These are phyloP conservation scores for Bombyx mori DNA, from an alignment of 1,140 invertebrate species.

Conservation along the genomic window DNA sequence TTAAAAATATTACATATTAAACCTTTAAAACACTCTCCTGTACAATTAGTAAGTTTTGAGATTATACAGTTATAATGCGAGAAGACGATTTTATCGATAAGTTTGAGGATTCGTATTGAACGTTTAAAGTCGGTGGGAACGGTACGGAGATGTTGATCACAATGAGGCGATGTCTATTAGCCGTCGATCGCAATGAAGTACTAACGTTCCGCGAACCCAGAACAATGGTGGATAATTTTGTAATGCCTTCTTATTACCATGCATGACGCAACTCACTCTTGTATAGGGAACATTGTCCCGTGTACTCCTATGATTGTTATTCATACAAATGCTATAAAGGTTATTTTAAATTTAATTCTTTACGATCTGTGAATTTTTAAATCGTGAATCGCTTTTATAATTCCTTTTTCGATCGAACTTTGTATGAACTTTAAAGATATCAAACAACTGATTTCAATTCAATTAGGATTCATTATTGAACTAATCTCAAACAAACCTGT, in stretches of 20 bases:
- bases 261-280: conserved; percentile 57
- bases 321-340: conserved; percentile 34
- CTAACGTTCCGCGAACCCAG: conserved; percentile 55
- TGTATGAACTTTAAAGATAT: too few species aligned
- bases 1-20: too few species aligned
- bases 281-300: conserved; percentile 28
- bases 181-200: conserved; percentile 36
- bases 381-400: too few species aligned
- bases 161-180: conserved; percentile 47
- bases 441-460: too few species aligned
- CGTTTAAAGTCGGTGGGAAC: conserved; percentile 23
- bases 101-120: too few species aligned
- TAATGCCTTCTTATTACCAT: conserved; percentile 65
- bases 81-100: too few species aligned
- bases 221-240: conserved; percentile 67
- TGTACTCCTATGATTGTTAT: conserved; percentile 43
- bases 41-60: too few species aligned
- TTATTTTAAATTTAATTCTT: conserved; percentile 44
- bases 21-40: too few species aligned
- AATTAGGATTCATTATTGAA: too few species aligned
- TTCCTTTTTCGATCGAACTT: too few species aligned
- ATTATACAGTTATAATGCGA: too few species aligned
- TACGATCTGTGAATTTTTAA: conserved; percentile 29
- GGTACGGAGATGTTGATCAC: conserved; percentile 41
- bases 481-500: too few species aligned